Evolutionary conservation across 2,888 invertebrate species (phyloP), one percentile per base, ranked within the genome.

Genomic region (Ophioninae sp.): DNA sequence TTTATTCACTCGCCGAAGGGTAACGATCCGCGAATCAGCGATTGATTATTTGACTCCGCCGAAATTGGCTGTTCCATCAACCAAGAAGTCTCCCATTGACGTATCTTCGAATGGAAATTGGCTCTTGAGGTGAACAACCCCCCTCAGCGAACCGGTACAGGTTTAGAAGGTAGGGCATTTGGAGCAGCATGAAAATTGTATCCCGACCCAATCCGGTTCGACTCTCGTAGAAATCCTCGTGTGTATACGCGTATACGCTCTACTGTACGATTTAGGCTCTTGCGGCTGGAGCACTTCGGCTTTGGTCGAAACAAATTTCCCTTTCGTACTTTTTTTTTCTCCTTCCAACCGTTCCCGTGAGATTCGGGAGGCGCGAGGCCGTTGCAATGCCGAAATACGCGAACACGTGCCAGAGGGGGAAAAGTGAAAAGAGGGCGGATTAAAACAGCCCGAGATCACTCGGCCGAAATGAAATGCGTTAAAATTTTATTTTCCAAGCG

Each of bases 401-500:
- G 7, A 17, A 72, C 10, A 17, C 30, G 57, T 67, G 23, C 44
- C 13, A 39, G 21, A 37, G 37, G 64, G 67, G 10, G 23, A n/a
- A 77, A 59, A 65, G 74, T 17, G 56, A 70, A 68, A 65, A 39
- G 67, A 57, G 59, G 72, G 59, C 39, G 72, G 70, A 82, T 79
- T 79, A 41, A 68, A 62, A 56, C 30, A 56, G 74, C 61, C 57
- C 56, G 73, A 39, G 68, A 74, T 79, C 67, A 41, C 67, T 74
- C 69, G 83, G 56, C 23, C 56, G 65, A 81, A 84, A 79, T 84
- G 78, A 79, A 84, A 78, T 65, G 83, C 74, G 61, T 84, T 72
- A 75, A 81, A 70, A 67, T 79, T 81, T 70, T 78, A 81, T 78
- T 84, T 81, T 79, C 67, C 70, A 13, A 67, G 65, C 41, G 70